Conservation (phyloP, 2,113 vertebrate species). For the Mus spicilegus region DNA sequence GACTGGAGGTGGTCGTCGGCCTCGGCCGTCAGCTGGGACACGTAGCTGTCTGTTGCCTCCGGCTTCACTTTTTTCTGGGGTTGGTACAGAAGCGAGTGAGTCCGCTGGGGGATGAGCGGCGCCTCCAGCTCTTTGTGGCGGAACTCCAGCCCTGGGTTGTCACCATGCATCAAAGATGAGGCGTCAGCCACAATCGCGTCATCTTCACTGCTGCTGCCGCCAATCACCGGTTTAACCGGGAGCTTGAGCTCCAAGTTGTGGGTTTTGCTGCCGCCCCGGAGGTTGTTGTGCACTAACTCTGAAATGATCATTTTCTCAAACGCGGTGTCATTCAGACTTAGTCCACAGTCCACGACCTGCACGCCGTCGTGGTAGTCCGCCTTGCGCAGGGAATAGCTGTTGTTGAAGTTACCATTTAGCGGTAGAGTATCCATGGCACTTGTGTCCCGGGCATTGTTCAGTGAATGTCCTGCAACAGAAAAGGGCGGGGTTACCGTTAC, state of each 20-base stretch:
- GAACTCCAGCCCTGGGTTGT: slow-evolving; percentile 92
- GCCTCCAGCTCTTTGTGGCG: slow-evolving; percentile 96
- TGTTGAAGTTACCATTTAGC: slow-evolving; percentile 99
- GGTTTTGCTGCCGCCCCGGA: slow-evolving; percentile 95
- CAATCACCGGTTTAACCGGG: slow-evolving; percentile 91
- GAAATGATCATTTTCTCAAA: slow-evolving; percentile 99
- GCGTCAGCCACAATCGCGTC: slow-evolving; percentile 94
- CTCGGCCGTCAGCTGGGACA: slow-evolving; percentile 92
- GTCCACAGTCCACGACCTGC: slow-evolving; percentile 98
- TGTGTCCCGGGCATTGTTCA: slow-evolving; percentile 99
- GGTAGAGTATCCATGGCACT: slow-evolving; percentile 99
- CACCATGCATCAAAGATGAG: slow-evolving; percentile 95
- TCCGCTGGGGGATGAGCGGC: slow-evolving; percentile 98
- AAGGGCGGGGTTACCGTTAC: slow-evolving; percentile 84
- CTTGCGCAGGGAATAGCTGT: slow-evolving; percentile 99
- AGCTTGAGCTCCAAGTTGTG: slow-evolving; percentile 93
- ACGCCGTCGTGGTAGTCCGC: slow-evolving; percentile 95
- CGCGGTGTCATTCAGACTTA: slow-evolving; percentile 98
- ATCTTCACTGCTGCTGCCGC: slow-evolving; percentile 94
- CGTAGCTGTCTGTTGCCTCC: slow-evolving; percentile 92
- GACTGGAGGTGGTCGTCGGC: slow-evolving; percentile 94
- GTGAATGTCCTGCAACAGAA: slow-evolving; percentile 96
- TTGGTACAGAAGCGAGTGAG: slow-evolving; percentile 99
- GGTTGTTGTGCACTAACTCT: slow-evolving; percentile 99
- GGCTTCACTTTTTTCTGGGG: slow-evolving; percentile 98